Percentiles rank a stretch among this genome's conserved stretches.
phyloP scores from a whole-genome alignment of 2,113 vertebrate species.

The Daubentonia madagascariensis region DNA sequence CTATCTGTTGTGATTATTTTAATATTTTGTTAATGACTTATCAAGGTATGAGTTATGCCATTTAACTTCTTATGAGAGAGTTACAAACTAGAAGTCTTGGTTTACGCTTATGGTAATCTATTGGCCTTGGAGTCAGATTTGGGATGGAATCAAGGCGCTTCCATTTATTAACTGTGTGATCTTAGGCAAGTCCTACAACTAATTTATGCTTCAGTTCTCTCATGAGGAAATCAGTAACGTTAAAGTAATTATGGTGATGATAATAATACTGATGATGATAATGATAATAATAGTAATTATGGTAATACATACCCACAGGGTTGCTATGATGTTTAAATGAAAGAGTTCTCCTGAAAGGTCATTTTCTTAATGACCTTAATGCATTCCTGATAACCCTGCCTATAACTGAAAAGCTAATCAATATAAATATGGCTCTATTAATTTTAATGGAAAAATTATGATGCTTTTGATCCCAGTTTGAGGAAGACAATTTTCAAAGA shows the following conservation, averaged over 20 bases:
- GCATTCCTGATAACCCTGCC: slow-evolving; percentile 39
- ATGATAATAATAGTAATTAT: neutral
- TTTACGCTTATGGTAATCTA: neutral
- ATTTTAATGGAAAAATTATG: slow-evolving; percentile 54
- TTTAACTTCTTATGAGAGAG: neutral
- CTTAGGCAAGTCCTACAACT: neutral
- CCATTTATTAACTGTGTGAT: neutral
- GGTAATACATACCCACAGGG: neutral
- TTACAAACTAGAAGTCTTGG: neutral
- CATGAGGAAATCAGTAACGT: slow-evolving; percentile 40
- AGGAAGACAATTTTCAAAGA: slow-evolving; percentile 37
- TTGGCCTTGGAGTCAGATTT: neutral
- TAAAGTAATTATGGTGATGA: neutral
- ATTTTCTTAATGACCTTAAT: slow-evolving; percentile 57
- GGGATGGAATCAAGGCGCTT: neutral
- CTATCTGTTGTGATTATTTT: neutral
- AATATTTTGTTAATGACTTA: neutral
- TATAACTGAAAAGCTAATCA: slow-evolving; percentile 42
- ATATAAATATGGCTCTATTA: slow-evolving; percentile 45
- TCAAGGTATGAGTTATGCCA: neutral
- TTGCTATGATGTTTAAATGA: slow-evolving; percentile 8
- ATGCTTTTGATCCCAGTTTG: slow-evolving; percentile 36
- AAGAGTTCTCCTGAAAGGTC: neutral
- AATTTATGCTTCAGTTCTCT: neutral
- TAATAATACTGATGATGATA: neutral